phyloP scores from a whole-genome alignment of 1,140 invertebrate species.

The Ptiloglossa arizonensis region DNA sequence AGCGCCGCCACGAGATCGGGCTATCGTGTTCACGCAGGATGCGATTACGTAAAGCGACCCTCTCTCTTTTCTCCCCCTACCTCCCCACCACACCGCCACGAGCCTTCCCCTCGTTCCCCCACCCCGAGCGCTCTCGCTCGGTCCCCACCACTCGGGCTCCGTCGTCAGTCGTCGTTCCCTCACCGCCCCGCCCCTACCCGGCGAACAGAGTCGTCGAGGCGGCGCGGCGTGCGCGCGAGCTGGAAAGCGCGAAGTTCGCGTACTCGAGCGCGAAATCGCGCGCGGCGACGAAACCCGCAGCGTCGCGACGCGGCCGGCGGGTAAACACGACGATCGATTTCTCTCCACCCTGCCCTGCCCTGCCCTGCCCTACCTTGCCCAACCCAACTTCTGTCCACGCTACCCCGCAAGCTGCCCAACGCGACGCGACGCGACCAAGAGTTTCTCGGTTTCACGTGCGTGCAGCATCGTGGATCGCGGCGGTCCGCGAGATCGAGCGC shows the following conservation, averaged over 20 bases:
- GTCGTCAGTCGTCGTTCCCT: too few species aligned
- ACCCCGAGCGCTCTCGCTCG: too few species aligned
- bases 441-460: neutral
- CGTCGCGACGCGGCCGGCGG: constrained; percentile 61
- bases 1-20: constrained; percentile 55
- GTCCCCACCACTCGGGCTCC: too few species aligned
- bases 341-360: constrained; percentile 46
- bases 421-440: neutral
- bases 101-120: too few species aligned
- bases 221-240: neutral
- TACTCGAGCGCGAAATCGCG: constrained; percentile 67
- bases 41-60: constrained; percentile 58
- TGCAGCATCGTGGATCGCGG: too few species aligned
- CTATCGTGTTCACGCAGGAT: constrained; percentile 55
- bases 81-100: too few species aligned
- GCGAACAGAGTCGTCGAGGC: constrained; percentile 1
- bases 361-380: constrained; percentile 45
- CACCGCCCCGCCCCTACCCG: neutral
- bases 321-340: constrained; percentile 68
- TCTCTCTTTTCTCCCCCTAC: constrained; percentile 26
- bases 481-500: too few species aligned
- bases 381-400: constrained; percentile 15
- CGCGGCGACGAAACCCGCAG: constrained; percentile 47
- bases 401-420: neutral
- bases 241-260: constrained; percentile 58